Evolutionary conservation across 2,113 vertebrate species (phyloP), one percentile per base, ranked within the genome.

Genomic region (Puffinus mauretanicus): DNA sequence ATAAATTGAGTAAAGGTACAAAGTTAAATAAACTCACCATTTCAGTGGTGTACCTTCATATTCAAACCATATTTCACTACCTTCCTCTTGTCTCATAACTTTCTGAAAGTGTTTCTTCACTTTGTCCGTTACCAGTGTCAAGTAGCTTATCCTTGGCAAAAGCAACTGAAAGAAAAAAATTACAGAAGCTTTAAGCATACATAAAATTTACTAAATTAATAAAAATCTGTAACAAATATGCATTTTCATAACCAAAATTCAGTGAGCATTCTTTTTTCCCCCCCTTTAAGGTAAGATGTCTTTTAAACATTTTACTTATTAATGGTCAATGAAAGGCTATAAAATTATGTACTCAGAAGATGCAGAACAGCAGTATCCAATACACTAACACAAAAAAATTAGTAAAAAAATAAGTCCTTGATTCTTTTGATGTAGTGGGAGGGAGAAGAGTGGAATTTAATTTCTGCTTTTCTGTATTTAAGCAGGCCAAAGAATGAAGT

Each of bases 101-200:
- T 99, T 99, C 96, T 99, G 99, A 97, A 99, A 99, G 96, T 99
- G 99, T 91, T 99, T 99, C 98, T 99, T 99, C 96, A 99, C 99
- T 97, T 99, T 99, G 98, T 99, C 99, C 72, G 99, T 99, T 66
- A 99, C 99, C 95, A 99, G 97, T 9, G 99, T 99, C 97, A 99
- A 97, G 97, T 99, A 99, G 98, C 99, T 99, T 98, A 99, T 98
- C 94, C 99, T 98, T 92, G 99, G 99, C 92, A 99, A 98, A 95
- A 99, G 98, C 91, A 99, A 98, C 99, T 99, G 98, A 66, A 98
- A 98, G 93, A 79, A 97, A 97, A 95, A 82, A 94, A 79, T 18
- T 49, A 94, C 5, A 95, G 54, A 62, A 54, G 54, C 30, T 88
- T 93, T 95, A 92, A 95, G 70, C 61, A 71, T 13, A 85, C 25